Evolutionary conservation across 2,888 invertebrate species (phyloP).

Genomic region (Cordilura impudica): DNA sequence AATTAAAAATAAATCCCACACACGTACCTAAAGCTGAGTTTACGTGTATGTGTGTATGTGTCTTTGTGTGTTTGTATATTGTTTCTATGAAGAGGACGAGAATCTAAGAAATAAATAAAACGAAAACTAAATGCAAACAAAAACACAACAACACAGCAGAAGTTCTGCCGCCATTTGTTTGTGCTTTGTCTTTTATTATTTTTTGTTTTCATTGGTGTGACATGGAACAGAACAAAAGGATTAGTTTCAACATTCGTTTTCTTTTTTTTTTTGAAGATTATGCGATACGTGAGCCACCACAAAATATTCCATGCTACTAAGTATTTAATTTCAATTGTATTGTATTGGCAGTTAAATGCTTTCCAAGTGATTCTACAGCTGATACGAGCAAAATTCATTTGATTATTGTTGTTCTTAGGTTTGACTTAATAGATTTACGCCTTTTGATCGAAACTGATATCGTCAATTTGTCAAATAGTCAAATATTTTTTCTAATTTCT

Average conservation of each 20-base stretch:
- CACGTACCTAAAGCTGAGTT: not conserved
- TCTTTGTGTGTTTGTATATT: not conserved
- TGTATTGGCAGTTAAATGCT: not conserved
- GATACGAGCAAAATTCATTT: not conserved
- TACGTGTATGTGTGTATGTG: not conserved
- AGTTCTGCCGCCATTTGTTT: not conserved
- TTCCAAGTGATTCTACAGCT: not conserved
- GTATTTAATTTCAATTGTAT: constrained; percentile 36
- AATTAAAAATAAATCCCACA: constrained; percentile 41
- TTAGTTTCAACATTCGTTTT: constrained; percentile 23
- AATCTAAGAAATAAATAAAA: not conserved
- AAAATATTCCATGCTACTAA: no score
- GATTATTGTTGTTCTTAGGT: not conserved
- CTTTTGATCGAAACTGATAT: no score
- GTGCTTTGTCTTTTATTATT: not conserved
- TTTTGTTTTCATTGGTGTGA: constrained; percentile 18
- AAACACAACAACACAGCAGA: no score
- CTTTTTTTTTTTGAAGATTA: constrained; percentile 33
- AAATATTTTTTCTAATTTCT: no score
- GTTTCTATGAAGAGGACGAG: not conserved
- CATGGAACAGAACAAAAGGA: constrained; percentile 20
- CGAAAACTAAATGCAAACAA: not conserved
- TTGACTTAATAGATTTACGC: not conserved
- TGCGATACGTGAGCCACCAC: constrained; percentile 39
- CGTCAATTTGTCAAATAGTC: no score